These are phyloP conservation scores for Mercenaria mercenaria DNA, from an alignment of 1,140 invertebrate genomes.

Conservation along the genomic window DNA sequence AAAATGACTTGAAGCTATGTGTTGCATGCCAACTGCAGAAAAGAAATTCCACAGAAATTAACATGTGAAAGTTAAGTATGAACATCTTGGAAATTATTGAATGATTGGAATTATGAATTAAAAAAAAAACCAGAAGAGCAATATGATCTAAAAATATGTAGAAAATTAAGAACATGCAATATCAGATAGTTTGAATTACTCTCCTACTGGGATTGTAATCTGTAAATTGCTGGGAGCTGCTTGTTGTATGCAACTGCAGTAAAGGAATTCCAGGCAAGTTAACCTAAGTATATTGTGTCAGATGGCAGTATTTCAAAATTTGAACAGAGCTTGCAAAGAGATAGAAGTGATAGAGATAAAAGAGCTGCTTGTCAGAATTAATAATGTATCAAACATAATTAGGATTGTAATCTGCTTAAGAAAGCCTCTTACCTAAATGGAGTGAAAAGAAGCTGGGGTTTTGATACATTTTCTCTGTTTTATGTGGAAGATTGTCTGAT, in stretches of 20 bases:
- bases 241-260: neutral
- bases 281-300: neutral
- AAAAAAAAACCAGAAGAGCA: too few species aligned
- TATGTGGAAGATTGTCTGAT: neutral
- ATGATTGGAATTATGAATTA: too few species aligned
- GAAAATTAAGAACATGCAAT: neutral
- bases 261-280: neutral
- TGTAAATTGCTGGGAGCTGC: neutral
- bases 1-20: too few species aligned
- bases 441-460: neutral
- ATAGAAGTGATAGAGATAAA: constrained; percentile 3
- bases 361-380: neutral
- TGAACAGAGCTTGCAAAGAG: neutral
- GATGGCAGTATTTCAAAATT: neutral
- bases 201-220: neutral
- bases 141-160: neutral
- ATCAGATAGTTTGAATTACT: neutral
- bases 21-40: too few species aligned
- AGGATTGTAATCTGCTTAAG: neutral
- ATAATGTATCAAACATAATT: neutral
- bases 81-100: too few species aligned
- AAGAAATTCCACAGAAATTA: too few species aligned
- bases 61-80: too few species aligned
- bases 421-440: neutral
- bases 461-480: neutral